phyloP scores from a whole-genome alignment of 2,113 vertebrate species.

The Opisthocomus hoazin region DNA sequence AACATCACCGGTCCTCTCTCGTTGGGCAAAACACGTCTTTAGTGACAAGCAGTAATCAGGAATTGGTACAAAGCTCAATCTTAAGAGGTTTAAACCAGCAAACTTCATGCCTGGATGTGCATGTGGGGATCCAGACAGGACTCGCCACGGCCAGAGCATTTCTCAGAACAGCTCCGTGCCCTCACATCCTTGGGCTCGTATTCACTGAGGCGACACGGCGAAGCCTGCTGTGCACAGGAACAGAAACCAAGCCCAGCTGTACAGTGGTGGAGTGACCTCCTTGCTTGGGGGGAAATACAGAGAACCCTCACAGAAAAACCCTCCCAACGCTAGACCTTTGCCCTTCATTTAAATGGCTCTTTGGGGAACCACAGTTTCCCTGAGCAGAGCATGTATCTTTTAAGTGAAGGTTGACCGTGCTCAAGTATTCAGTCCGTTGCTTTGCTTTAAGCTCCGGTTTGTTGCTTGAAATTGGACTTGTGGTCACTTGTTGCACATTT shows the following conservation, averaged over 20 bases:
- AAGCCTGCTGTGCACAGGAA: not conserved
- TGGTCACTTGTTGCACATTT: not conserved
- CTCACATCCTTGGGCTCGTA: not conserved
- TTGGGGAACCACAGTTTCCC: not conserved
- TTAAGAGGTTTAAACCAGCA: not conserved
- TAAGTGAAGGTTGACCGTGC: not conserved
- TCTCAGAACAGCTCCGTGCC: not conserved
- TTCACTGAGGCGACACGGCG: rapidly evolving
- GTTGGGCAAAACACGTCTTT: not conserved
- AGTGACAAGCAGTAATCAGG: not conserved
- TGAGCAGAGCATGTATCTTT: not conserved
- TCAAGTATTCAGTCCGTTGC: not conserved
- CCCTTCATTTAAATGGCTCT: not conserved
- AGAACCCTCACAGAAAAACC: not conserved
- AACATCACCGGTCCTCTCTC: not conserved
- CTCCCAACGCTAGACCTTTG: not conserved
- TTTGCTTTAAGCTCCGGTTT: not conserved
- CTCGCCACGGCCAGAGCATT: not conserved
- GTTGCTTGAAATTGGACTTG: not conserved
- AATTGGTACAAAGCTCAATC: not conserved
- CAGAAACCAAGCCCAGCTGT: not conserved
- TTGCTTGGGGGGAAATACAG: not conserved
- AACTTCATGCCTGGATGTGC: not conserved
- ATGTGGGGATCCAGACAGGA: not conserved
- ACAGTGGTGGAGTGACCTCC: not conserved